phyloP scores from a whole-genome alignment of 2,888 invertebrate genomes.

The Mamestra brassicae region DNA sequence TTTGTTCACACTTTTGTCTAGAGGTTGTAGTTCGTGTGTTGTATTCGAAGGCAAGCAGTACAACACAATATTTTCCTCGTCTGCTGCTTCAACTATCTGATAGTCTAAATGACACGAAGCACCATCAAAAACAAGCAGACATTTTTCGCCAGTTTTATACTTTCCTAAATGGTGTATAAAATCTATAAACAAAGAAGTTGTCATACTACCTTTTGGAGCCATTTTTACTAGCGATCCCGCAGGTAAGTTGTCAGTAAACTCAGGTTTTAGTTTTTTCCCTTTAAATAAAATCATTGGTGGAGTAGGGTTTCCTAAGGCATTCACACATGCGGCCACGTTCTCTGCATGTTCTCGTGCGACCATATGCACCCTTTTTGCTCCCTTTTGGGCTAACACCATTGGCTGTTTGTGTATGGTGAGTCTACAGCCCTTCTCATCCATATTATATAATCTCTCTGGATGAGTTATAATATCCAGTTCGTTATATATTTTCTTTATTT shows the following conservation, averaged over 20 bases:
- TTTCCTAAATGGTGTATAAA: conserved; percentile 8
- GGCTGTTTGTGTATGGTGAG: too few relatives aligned
- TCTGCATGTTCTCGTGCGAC: too few relatives aligned
- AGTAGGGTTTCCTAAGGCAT: too few relatives aligned
- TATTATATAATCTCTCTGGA: too few relatives aligned
- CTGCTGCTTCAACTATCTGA: not conserved
- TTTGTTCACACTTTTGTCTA: conserved; percentile 1
- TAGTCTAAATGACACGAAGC: conserved; percentile 2
- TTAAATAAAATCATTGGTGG: too few relatives aligned
- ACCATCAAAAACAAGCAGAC: conserved; percentile 16
- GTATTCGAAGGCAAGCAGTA: conserved; percentile 14
- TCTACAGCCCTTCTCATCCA: too few relatives aligned
- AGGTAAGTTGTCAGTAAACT: not conserved
- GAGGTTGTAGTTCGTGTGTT: conserved; percentile 10
- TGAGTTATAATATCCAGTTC: too few relatives aligned
- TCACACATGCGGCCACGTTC: too few relatives aligned
- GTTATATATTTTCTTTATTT: too few relatives aligned
- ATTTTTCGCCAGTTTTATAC: not conserved
- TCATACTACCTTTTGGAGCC: conserved; percentile 19
- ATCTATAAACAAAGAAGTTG: not conserved
- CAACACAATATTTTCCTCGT: conserved; percentile 4
- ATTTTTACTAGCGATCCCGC: conserved; percentile 1
- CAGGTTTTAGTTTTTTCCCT: too few relatives aligned
- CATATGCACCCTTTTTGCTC: too few relatives aligned
- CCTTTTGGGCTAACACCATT: too few relatives aligned